Evolutionary conservation across 2,888 invertebrate species (phyloP), one percentile per base, ranked within the genome.

Genomic region (Tipula vernalis): DNA sequence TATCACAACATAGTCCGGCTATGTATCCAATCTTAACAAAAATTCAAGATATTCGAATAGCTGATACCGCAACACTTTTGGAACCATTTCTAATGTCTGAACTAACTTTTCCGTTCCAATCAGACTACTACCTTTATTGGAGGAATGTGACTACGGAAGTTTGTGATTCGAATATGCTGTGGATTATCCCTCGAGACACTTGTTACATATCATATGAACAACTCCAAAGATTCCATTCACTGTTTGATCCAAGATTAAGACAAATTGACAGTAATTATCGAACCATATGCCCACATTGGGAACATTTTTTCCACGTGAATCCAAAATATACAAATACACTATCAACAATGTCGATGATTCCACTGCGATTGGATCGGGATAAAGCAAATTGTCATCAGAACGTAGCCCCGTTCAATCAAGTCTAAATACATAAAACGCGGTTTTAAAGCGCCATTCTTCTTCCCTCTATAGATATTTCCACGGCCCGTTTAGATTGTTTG

Each of bases 381-480:
- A 71, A 71, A 0, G 12, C 10, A 10, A 28, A 71, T 28, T 71
- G 71, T 28, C 10, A 18, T 28, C 71, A 71, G 5, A n/a, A 51
- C 13, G 51, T 15, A 15, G 5, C 51, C 15, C 51, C 51, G 8
- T 5, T 57, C 10, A 71, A 71, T 71, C 71, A 28, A 28, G 71
- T 28, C 71, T 71, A 83, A 86, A 86, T 71, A n/a, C 13, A 44
- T 39, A 12, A 44, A 36, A 5, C 6, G 15, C 13, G 10, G 47
- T 51, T 86, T 93, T 94, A 98, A 88, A 99, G 94, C 89, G 97
- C 95, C 98, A 99, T 98, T 93, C 97, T 98, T 89, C 98, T 94
- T 36, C 99, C 99, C 92, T 99, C 98, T 89, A 99, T 98, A 87
- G 98, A 98, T 91, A 99, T 98, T 89, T 96, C 95, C 86, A 98